Evolutionary conservation across 2,113 vertebrate species (phyloP).

Genomic region (Megaceryle torquata): DNA sequence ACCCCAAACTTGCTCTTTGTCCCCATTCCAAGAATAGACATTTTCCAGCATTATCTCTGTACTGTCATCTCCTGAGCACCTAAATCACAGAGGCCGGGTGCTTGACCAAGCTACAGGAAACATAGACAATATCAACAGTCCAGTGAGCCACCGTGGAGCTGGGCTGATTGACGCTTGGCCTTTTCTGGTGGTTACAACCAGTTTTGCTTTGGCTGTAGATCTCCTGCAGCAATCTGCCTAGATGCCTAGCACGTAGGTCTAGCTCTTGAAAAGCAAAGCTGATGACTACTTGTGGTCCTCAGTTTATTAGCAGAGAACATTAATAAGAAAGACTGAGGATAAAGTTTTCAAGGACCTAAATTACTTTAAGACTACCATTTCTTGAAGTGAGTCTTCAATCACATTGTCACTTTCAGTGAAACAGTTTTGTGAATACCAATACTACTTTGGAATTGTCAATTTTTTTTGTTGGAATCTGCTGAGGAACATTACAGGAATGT

Average conservation of each 20-base stretch:
- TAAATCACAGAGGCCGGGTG: accelerated
- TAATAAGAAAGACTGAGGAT: not conserved
- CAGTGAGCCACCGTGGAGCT: not conserved
- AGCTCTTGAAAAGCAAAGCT: not conserved
- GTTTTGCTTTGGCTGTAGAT: not conserved
- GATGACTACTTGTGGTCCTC: not conserved
- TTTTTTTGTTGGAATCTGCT: not conserved
- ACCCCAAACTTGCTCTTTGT: no score
- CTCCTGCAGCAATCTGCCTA: not conserved
- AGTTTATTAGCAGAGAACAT: not conserved
- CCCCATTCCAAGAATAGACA: no score
- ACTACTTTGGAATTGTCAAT: not conserved
- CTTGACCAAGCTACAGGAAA: not conserved
- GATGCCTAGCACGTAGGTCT: not conserved
- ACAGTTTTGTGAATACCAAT: not conserved
- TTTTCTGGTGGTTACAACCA: not conserved
- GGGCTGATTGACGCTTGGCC: not conserved
- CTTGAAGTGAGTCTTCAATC: not conserved
- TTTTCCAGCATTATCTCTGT: not conserved
- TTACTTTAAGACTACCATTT: not conserved
- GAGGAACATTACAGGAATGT: not conserved
- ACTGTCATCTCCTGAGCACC: not conserved
- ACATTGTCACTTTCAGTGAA: not conserved
- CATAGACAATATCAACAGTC: not conserved
- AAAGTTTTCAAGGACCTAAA: not conserved